phyloP scores from a whole-genome alignment of 2,888 invertebrate genomes.

The Andrena marginata region DNA sequence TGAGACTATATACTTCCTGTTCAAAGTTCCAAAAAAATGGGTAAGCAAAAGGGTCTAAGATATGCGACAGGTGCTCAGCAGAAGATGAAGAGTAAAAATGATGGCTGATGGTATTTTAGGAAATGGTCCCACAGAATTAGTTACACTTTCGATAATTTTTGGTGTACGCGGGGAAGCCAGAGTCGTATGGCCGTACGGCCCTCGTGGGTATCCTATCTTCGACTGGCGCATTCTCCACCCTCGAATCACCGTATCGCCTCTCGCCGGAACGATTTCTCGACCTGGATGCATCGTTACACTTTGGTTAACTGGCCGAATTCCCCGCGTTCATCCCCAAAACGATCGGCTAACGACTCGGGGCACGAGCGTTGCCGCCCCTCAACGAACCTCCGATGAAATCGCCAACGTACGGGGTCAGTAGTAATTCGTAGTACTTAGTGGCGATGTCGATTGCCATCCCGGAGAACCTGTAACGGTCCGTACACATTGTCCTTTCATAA shows the following conservation, averaged over 20 bases:
- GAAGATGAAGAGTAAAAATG: not conserved
- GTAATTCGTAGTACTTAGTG: conserved; percentile 71
- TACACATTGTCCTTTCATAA: conserved; percentile 27
- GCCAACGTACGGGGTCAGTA: conserved; percentile 59
- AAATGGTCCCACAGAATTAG: conserved; percentile 66
- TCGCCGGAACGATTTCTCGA: conserved; percentile 73
- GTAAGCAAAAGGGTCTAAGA: too few relatives aligned
- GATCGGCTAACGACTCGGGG: conserved; percentile 77
- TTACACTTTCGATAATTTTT: conserved; percentile 73
- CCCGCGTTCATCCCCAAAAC: conserved; percentile 76
- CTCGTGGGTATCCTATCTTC: conserved; percentile 81
- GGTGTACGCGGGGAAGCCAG: conserved; percentile 68
- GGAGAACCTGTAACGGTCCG: conserved; percentile 42
- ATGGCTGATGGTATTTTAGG: not conserved
- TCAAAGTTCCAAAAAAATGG: not conserved
- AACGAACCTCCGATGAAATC: conserved; percentile 64
- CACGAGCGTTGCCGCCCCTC: conserved; percentile 72
- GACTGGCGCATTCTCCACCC: conserved; percentile 61
- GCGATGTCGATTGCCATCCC: conserved; percentile 61
- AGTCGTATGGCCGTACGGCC: conserved; percentile 76
- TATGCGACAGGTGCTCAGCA: too few relatives aligned
- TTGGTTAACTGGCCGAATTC: conserved; percentile 78
- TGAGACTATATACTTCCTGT: too few relatives aligned
- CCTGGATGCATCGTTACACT: conserved; percentile 81
- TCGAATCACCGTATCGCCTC: conserved; percentile 70